Evolutionary conservation across 1,140 invertebrate species (phyloP).

Genomic region (Leptinotarsa lineolata): DNA sequence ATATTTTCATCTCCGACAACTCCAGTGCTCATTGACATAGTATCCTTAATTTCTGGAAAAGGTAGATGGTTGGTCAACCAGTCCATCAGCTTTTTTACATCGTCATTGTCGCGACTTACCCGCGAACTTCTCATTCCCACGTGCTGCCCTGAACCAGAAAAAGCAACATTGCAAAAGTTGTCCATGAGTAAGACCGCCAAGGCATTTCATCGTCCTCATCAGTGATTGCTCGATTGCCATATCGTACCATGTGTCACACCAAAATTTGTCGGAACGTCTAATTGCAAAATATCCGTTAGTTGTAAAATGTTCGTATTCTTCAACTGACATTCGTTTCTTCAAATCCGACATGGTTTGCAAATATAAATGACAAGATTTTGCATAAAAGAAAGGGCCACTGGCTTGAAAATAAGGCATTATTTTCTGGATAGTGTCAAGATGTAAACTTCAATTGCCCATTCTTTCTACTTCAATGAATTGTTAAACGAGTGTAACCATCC

Average conservation of each 20-base stretch:
- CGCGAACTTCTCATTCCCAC: too few species aligned
- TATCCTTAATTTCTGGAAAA: too few species aligned
- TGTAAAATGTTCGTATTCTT: slow-evolving; percentile 28
- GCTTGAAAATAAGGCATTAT: slow-evolving; percentile 57
- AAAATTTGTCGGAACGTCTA: slow-evolving; percentile 52
- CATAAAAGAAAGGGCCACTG: slow-evolving; percentile 56
- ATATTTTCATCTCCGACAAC: too few species aligned
- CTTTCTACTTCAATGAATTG: slow-evolving; percentile 51
- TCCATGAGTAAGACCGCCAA: slow-evolving; percentile 50
- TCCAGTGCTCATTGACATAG: too few species aligned
- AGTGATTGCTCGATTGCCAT: too few species aligned
- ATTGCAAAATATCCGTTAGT: slow-evolving; percentile 49
- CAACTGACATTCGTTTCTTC: slow-evolving; percentile 34
- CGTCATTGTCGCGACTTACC: too few species aligned
- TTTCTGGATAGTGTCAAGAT: slow-evolving; percentile 45
- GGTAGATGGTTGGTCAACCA: too few species aligned
- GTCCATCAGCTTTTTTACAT: too few species aligned
- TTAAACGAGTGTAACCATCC: slow-evolving; percentile 42
- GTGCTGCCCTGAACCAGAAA: too few species aligned
- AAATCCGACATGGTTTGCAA: slow-evolving; percentile 55
- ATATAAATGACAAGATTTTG: slow-evolving; percentile 57
- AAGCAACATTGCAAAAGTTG: too few species aligned
- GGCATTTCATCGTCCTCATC: too few species aligned
- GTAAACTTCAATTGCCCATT: slow-evolving; percentile 49
- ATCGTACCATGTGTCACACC: slow-evolving; percentile 55